A percentile compares a stretch with the other conserved stretches of the same genome.
phyloP scores from a whole-genome alignment of 2,888 invertebrate species.

The Zonitis immaculata region DNA sequence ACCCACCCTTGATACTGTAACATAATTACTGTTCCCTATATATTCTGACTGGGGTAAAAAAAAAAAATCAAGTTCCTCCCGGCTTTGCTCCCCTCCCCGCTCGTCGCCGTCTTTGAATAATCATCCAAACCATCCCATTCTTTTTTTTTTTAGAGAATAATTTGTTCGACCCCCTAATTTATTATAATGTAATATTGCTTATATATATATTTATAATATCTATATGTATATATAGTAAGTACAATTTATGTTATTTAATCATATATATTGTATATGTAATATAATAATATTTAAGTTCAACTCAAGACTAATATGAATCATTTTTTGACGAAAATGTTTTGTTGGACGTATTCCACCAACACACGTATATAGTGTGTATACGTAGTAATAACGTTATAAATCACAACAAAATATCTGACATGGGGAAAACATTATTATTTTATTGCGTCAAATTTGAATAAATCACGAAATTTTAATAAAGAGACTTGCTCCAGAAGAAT shows the following conservation, averaged over 20 bases:
- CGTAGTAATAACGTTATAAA: slow-evolving; percentile 15
- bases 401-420: slow-evolving; percentile 6
- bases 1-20: slow-evolving; percentile 41
- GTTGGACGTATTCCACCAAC: slow-evolving; percentile 13
- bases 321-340: slow-evolving; percentile 11
- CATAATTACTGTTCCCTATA: slow-evolving; percentile 44
- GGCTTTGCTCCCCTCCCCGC: slow-evolving; percentile 6
- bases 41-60: too few relatives aligned
- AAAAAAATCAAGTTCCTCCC: slow-evolving; percentile 38
- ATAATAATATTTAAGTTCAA: too few relatives aligned
- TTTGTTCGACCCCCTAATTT: slow-evolving; percentile 27
- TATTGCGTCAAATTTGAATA: slow-evolving; percentile 14
- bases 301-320: slow-evolving; percentile 14
- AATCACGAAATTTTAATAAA: slow-evolving; percentile 15
- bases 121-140: slow-evolving; percentile 33
- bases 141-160: slow-evolving; percentile 26
- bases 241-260: slow-evolving; percentile 43
- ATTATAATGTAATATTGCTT: slow-evolving; percentile 45
- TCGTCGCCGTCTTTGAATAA: slow-evolving; percentile 30
- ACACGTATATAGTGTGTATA: not conserved
- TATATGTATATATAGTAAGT: too few relatives aligned
- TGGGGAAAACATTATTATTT: slow-evolving; percentile 12
- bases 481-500: not conserved
- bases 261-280: too few relatives aligned
- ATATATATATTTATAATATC: slow-evolving; percentile 38